Base-by-base conservation (phyloP, 92 coral and sea anemone genomes). In the Palythoa caribaeorum region DNA sequence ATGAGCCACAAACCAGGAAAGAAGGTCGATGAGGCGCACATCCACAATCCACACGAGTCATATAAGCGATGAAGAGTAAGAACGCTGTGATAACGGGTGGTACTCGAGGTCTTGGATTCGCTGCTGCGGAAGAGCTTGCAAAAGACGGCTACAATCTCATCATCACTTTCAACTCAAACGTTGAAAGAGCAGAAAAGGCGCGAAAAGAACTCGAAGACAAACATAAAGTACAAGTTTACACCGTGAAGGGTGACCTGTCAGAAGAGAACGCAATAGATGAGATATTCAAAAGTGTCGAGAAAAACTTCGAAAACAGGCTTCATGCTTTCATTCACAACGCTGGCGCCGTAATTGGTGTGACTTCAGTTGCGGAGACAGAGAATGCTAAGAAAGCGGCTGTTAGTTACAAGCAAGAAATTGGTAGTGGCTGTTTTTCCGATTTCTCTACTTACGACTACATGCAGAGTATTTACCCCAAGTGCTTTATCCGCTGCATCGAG, bases 401-500 rank as follows among this genome's bases (percentile, higher is more conserved):
- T 66, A 92, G 90, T 68, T 94, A 92, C 89, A 70, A 92, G 69
- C 88, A 87, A 52, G 93, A 78, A 9, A 94, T 94, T 65, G 96
- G 93, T 2, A 60, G 57, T n/a, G 96, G 96, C 5, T 83, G 39
- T 9, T 94, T 94, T 89, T 84, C 72, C n/a, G 92, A 94, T 63
- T 94, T 94, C 28, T 83, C 96, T 4, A 92, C 96, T 12, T 94
- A 94, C 68, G 96, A 94, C 51, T 94, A 94, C 44, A 84, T 92
- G 37, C 96, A 94, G 84, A 93, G 87, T 38, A 90, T 94, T 62
- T 94, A 94, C 65, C 96, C 96, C 14, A 94, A 94, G 87, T 94
- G 94, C 55, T 92, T 94, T 52, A 94, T 94, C 72, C 93, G 96
- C 68, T 92, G 94, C 77, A 92, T 94, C 11, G 96, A 94, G 84